A percentile compares a stretch with the other conserved stretches of the same genome.
phyloP scores from a whole-genome alignment of 2,113 vertebrate species.

The Okapia johnstoni region DNA sequence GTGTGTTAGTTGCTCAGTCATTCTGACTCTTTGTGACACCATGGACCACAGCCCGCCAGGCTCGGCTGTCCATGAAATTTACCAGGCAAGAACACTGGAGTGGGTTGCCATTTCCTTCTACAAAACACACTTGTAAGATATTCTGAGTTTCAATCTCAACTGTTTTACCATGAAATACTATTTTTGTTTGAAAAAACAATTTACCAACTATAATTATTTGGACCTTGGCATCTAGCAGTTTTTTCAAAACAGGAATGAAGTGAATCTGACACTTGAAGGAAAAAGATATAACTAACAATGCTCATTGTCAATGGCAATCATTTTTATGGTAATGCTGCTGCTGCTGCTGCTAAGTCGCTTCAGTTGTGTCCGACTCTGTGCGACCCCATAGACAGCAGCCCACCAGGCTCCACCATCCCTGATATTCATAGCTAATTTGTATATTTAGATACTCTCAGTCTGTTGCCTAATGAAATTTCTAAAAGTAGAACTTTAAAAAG shows the following conservation, averaged over 20 bases:
- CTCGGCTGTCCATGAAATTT: not conserved
- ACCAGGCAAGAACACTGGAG: not conserved
- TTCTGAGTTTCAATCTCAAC: not conserved
- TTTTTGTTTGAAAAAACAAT: not conserved
- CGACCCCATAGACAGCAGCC: too few relatives aligned
- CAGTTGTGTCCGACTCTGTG: too few relatives aligned
- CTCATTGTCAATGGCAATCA: not conserved
- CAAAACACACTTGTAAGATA: not conserved
- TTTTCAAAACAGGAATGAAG: not conserved
- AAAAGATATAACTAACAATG: not conserved
- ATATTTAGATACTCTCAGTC: not conserved
- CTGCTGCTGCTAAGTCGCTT: too few relatives aligned
- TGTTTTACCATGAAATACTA: not conserved
- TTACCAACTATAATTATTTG: not conserved
- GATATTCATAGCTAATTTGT: not conserved
- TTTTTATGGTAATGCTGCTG: not conserved
- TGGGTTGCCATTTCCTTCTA: not conserved
- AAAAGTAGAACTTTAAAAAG: not conserved
- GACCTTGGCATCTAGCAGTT: not conserved
- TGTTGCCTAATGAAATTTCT: not conserved
- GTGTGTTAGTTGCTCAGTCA: not conserved
- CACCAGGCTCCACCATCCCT: too few relatives aligned
- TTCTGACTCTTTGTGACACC: not conserved
- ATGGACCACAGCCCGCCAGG: fast-evolving
- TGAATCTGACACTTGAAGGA: not conserved